These are phyloP conservation scores for Trogon surrucura DNA, from an alignment of 2,113 vertebrate genomes.

Conservation along the genomic window DNA sequence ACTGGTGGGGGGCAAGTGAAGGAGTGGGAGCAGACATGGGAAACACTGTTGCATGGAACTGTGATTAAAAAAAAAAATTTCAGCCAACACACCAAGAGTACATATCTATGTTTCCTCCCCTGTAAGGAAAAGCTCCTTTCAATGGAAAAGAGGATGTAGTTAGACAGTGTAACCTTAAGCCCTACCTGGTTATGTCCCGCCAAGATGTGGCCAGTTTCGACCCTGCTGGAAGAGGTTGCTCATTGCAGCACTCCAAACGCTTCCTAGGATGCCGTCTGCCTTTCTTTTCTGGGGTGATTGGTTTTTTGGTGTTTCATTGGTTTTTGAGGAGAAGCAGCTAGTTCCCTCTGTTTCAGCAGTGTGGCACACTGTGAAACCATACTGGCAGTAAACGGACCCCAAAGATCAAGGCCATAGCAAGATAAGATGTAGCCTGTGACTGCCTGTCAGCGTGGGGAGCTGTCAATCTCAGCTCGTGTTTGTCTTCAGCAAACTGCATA, in stretches of 20 bases:
- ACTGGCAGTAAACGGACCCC: neutral
- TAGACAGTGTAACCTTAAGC: neutral
- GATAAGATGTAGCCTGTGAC: neutral
- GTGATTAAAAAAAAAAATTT: neutral
- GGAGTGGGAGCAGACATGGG: neutral
- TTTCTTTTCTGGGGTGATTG: neutral
- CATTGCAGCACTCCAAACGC: neutral
- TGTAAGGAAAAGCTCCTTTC: neutral
- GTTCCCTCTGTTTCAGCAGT: neutral
- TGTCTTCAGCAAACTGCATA: neutral
- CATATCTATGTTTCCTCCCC: neutral
- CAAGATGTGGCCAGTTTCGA: neutral
- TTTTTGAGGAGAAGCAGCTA: neutral
- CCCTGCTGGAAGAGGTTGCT: neutral
- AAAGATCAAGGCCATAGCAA: neutral
- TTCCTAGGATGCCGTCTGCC: neutral
- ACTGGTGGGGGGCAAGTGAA: accelerated
- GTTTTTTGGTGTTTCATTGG: neutral
- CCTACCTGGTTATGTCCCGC: neutral
- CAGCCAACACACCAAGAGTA: neutral
- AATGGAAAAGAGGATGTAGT: neutral
- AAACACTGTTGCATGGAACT: neutral
- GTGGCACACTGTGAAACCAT: neutral
- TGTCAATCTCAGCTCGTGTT: neutral
- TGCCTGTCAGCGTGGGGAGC: neutral